phyloP scores from a whole-genome alignment of 2,113 vertebrate genomes.

The Rhynchopsitta pachyrhyncha region DNA sequence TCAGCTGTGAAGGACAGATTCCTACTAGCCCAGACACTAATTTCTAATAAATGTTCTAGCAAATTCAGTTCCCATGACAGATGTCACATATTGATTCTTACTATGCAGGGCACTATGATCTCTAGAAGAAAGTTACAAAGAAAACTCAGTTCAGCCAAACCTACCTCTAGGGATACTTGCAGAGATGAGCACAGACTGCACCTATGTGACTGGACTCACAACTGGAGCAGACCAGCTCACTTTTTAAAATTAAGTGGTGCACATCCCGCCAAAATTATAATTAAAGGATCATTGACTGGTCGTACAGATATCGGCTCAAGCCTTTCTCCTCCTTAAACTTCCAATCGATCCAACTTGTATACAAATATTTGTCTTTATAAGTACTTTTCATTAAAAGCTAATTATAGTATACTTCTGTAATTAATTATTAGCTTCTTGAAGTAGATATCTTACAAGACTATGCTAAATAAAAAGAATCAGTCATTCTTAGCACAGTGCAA shows the following conservation, averaged over 20 bases:
- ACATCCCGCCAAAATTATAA: not conserved
- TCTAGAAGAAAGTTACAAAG: not conserved
- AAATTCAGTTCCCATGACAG: not conserved
- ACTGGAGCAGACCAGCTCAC: not conserved
- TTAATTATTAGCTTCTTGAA: conserved; percentile 4
- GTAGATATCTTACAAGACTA: not conserved
- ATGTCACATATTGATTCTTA: not conserved
- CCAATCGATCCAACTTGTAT: not conserved
- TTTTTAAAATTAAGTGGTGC: not conserved
- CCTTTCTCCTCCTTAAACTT: not conserved
- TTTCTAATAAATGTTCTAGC: not conserved
- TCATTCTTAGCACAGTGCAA: not conserved
- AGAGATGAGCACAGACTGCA: not conserved
- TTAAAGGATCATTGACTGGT: not conserved
- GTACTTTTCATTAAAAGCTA: conserved; percentile 1
- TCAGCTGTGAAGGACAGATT: not conserved
- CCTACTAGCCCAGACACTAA: not conserved
- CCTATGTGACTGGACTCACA: not conserved
- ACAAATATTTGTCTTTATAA: conserved; percentile 39
- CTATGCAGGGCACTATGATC: not conserved
- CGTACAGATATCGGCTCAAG: not conserved
- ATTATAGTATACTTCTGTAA: not conserved
- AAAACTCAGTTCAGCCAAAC: not conserved
- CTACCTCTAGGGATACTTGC: not conserved
- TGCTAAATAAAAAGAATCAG: not conserved